Evolutionary conservation across 92 coral and sea anemone species (phyloP).

Genomic region (Porites cylindrica): DNA sequence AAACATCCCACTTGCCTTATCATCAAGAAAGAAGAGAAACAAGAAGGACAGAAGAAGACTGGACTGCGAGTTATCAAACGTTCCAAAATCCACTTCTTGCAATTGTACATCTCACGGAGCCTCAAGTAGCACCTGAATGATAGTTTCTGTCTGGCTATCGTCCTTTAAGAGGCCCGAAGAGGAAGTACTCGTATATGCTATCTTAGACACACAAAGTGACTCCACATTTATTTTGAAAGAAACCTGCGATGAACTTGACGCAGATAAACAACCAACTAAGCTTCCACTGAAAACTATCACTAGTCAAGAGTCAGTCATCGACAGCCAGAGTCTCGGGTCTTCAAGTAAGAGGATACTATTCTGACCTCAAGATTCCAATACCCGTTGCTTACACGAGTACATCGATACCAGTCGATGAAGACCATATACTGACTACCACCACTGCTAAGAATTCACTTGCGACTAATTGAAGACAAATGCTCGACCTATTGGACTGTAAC

Average conservation of each 20-base stretch:
- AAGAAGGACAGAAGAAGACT: too few species aligned
- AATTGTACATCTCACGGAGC: too few species aligned
- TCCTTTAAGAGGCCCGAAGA: not conserved
- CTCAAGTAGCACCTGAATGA: too few species aligned
- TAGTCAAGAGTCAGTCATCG: constrained; percentile 2
- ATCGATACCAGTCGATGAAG: constrained; percentile 13
- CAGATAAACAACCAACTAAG: constrained; percentile 10
- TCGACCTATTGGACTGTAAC: not conserved
- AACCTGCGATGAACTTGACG: constrained; percentile 20
- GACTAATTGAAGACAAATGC: not conserved
- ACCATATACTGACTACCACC: not conserved
- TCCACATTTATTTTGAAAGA: constrained; percentile 6
- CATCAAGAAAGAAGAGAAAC: too few species aligned
- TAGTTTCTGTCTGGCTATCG: constrained; percentile 13
- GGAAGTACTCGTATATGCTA: constrained; percentile 9
- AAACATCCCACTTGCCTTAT: not conserved
- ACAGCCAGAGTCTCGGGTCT: constrained; percentile 18
- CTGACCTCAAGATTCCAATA: constrained; percentile 3
- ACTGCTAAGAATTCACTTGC: constrained; percentile 15
- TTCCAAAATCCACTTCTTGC: too few species aligned
- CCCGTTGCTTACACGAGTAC: constrained; percentile 9
- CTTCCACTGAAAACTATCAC: constrained; percentile 1
- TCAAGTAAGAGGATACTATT: constrained; percentile 25
- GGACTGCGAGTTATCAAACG: too few species aligned
- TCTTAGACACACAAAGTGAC: not conserved